These are phyloP conservation scores for Hipparchia sbordonii DNA, from an alignment of 2,888 invertebrate genomes.

Conservation along the genomic window DNA sequence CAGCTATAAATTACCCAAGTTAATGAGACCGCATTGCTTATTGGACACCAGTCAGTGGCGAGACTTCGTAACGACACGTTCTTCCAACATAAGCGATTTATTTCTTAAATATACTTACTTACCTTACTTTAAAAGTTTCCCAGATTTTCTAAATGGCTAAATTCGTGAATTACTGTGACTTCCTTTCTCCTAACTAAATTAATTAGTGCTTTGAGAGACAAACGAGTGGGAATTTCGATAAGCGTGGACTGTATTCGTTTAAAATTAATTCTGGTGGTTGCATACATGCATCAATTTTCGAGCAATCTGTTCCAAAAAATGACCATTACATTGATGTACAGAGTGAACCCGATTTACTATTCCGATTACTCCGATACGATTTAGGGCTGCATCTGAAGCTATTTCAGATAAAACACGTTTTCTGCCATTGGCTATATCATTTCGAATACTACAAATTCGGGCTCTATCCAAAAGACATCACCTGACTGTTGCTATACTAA, in stretches of 20 bases:
- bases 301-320: constrained; percentile 74
- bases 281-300: constrained; percentile 75
- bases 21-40: constrained; percentile 43
- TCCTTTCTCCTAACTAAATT: constrained; percentile 69
- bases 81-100: constrained; percentile 20
- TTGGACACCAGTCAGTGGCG: constrained; percentile 50
- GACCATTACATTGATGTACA: constrained; percentile 77
- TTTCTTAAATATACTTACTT: constrained; percentile 16
- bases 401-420: constrained; percentile 53
- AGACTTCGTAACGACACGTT: constrained; percentile 42
- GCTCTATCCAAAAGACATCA: constrained; percentile 73
- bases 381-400: constrained; percentile 62
- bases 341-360: constrained; percentile 86
- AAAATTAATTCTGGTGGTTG: constrained; percentile 63
- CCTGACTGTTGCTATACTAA: constrained; percentile 56
- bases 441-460: constrained; percentile 79
- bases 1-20: constrained; percentile 65
- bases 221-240: constrained; percentile 29
- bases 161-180: constrained; percentile 67
- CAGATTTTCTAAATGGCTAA: constrained; percentile 69
- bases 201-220: constrained; percentile 47
- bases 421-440: constrained; percentile 77
- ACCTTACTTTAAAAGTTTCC: constrained; percentile 39
- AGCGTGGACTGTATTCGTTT: constrained; percentile 42
- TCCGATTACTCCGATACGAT: constrained; percentile 87